phyloP scores from a whole-genome alignment of 2,113 vertebrate species.

The Sus scrofa region DNA sequence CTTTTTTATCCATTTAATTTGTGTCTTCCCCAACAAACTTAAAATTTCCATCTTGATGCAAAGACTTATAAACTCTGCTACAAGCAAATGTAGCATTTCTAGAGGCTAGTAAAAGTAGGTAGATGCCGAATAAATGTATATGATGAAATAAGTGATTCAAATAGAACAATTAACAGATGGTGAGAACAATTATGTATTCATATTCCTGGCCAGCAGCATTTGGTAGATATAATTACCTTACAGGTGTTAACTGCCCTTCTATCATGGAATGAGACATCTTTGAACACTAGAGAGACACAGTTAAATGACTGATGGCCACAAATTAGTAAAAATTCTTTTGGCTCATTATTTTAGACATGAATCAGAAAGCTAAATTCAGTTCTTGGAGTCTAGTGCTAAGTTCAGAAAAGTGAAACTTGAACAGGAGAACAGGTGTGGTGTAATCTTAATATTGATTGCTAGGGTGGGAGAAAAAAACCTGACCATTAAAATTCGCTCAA shows the following conservation, averaged over 20 bases:
- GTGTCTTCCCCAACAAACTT: slow-evolving; percentile 24
- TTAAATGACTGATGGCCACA: slow-evolving; percentile 84
- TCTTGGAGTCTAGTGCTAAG: slow-evolving; percentile 54
- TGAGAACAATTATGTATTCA: slow-evolving; percentile 89
- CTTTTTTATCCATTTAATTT: background rate
- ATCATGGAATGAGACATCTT: slow-evolving; percentile 83
- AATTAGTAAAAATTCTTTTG: slow-evolving; percentile 78
- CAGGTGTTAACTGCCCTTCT: slow-evolving; percentile 90
- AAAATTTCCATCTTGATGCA: background rate
- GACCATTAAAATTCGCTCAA: slow-evolving; percentile 81
- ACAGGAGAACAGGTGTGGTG: slow-evolving; percentile 78
- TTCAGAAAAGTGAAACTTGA: slow-evolving; percentile 68
- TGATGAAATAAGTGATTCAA: slow-evolving; percentile 88
- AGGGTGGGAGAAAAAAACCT: background rate
- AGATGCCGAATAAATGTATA: slow-evolving; percentile 85
- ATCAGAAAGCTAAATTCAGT: slow-evolving; percentile 76
- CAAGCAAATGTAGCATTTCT: slow-evolving; percentile 72
- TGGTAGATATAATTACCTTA: slow-evolving; percentile 92
- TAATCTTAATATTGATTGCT: slow-evolving; percentile 80
- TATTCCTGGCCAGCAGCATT: slow-evolving; percentile 89
- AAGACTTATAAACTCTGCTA: slow-evolving; percentile 55
- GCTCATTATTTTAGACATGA: slow-evolving; percentile 11
- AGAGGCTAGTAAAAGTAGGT: slow-evolving; percentile 85
- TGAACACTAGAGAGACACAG: slow-evolving; percentile 77
- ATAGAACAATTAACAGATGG: slow-evolving; percentile 91